Base-by-base conservation (phyloP, 30 jellyfish, hydroid and myxozoan genomes). In the Clytia hemisphaerica region DNA sequence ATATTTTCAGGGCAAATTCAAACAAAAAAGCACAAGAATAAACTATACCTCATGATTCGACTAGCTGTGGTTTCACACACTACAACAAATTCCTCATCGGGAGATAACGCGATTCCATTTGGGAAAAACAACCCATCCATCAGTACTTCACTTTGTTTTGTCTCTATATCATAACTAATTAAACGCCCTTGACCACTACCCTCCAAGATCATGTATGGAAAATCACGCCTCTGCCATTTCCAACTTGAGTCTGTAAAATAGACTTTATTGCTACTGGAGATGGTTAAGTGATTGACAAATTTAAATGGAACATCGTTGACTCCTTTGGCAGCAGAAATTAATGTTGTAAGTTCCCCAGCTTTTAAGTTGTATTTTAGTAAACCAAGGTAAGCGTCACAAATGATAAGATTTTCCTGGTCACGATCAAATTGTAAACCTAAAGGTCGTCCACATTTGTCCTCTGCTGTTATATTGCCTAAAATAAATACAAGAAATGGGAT, bases 111-210 rank as follows among this genome's bases (percentile, higher is more conserved):
- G 28, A 89, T 80, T 26, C 94, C 94, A 45, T 89, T 89, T n/a
- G 94, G 83, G 63, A 80, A 89, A 61, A 22, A 89, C 78, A 80
- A 64, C 4, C 98, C 94, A 53, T 85, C 77, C 90, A 89, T 36
- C 82, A 89, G 67, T 36, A 82, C 72, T 2, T 80, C 78, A 67
- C 69, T 54, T 33, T 89, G 82, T 7, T 86, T 91, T 0, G 94
- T 73, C 1, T 78, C 76, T 36, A 62, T 47, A 50, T 87, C 80
- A 71, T 79, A 87, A 15, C 92, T 79, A 83, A 87, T 73, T 36
- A 87, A 29, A 26, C 97, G 81, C 55, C 97, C 97, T 42, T 87
- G 93, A 0, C 97, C 97, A 32, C 93, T 82, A 6, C 93, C 94
- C 46, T 87, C 97, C n/a, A 87, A 67, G 2, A 78, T 70, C 34